Conservation (phyloP, 2,113 vertebrate species). For the Guaruba guarouba region DNA sequence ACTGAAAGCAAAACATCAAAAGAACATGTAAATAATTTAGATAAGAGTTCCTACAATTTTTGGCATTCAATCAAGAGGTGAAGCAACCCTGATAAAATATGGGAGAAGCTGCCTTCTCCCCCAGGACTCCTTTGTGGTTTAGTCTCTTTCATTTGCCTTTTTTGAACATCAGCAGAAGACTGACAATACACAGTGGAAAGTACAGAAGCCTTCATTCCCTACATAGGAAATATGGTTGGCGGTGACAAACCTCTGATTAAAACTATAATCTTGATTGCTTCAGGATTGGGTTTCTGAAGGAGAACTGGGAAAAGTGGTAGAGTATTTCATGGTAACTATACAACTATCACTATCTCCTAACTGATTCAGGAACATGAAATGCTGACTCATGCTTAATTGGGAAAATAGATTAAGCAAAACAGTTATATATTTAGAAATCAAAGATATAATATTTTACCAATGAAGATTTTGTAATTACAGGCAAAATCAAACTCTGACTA, state of each 20-base stretch:
- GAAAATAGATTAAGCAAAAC: neutral
- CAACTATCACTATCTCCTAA: neutral
- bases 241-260: neutral
- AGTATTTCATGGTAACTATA: neutral
- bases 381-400: neutral
- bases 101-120: neutral
- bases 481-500: neutral
- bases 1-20: neutral
- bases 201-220: neutral
- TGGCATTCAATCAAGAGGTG: neutral
- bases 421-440: neutral
- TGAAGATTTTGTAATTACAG: neutral
- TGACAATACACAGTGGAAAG: neutral
- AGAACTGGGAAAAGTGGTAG: neutral
- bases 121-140: neutral
- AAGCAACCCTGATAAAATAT: neutral
- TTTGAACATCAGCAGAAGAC: neutral
- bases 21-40: neutral
- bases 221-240: fast-evolving
- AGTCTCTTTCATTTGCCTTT: neutral
- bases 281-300: neutral
- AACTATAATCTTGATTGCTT: neutral
- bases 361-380: neutral
- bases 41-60: neutral
- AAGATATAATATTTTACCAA: constrained; percentile 40